A percentile compares a stretch with the other conserved stretches of the same genome.
These are phyloP conservation scores for Brassicogethes aeneus DNA, from an alignment of 2,888 invertebrate species.

Conservation along the genomic window DNA sequence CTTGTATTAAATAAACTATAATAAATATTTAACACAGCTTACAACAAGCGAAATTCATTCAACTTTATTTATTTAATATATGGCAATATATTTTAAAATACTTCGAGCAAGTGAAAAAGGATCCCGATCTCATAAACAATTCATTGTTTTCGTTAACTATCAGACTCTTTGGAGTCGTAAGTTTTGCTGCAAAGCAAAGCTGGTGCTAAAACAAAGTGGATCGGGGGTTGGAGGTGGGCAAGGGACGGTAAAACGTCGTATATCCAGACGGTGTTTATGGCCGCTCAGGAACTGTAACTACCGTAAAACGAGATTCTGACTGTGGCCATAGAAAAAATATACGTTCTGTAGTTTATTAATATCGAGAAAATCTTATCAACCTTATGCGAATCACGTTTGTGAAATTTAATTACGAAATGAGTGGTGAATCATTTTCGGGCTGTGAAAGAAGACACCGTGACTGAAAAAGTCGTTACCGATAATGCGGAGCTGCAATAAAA, in stretches of 20 bases:
- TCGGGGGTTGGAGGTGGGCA: constrained; percentile 5
- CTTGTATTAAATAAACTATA: too few species aligned
- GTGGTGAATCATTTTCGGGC: too few species aligned
- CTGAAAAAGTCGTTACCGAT: background rate
- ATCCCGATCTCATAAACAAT: background rate
- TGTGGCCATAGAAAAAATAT: constrained; percentile 2
- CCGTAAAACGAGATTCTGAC: constrained; percentile 7
- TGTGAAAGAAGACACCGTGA: background rate
- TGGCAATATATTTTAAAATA: too few species aligned
- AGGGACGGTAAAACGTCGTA: background rate
- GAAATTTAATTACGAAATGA: too few species aligned
- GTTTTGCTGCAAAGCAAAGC: constrained; percentile 22
- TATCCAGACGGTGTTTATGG: constrained; percentile 21
- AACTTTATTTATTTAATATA: too few species aligned
- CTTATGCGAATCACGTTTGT: too few species aligned
- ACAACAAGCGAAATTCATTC: too few species aligned
- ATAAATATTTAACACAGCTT: too few species aligned
- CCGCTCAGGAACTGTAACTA: constrained; percentile 13
- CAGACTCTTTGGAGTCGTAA: constrained; percentile 18
- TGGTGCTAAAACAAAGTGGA: constrained; percentile 22
- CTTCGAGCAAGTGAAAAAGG: too few species aligned
- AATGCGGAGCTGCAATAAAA: background rate
- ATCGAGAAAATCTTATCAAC: too few species aligned
- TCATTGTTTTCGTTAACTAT: constrained; percentile 16
- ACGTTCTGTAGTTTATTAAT: too few species aligned